Base-by-base conservation (phyloP, 2,888 invertebrate genomes). In the Cepaea hortensis region DNA sequence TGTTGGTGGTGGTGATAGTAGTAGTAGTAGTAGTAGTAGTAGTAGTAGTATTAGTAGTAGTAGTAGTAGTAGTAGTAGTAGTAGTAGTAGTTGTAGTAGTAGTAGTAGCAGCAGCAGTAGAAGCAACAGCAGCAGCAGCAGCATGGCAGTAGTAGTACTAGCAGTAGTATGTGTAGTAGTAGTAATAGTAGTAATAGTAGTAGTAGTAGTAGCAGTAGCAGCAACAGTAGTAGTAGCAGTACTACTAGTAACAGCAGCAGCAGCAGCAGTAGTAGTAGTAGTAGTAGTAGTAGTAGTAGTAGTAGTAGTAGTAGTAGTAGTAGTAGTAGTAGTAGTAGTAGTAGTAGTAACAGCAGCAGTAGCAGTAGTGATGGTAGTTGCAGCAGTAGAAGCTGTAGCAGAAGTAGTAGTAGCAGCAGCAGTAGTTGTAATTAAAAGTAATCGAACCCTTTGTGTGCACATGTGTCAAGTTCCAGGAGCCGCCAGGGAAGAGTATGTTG, bases 251-350 rank as follows among this genome's bases (percentile, higher is more conserved):
- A 46, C 6, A 75, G 7, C 46, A 75, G 46, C 3, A 3, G 46
- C 11, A 75, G 75, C 11, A 75, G 48, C 3, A 35, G 85, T 85
- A 85, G 77, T 79, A 85, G 85, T 85, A 84, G 75, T 48, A 48
- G 13, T 46, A 75, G 13, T 68, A 81, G 68, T 68, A 81, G 68
- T 81, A 68, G 68, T 65, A 81, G 68, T 35, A 81, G 35, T 68
- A 35, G 68, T 55, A 81, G 46, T 18, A 48, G 18, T 18, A 75
- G 13, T 75, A 7, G 46, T 75, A 4, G 75, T 48, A 0, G 48
- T 48, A 2, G 11, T 15, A 1, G 48, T 46, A 11, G 18, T 75
- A 48, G 75, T 75, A 20, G 75, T 75, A 75, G 46, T 46, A 75
- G 9, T 75, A 75, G 46, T 15, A 18, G 46, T 4, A 48, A 46